Evolutionary conservation across 2,888 invertebrate genomes (phyloP).

Genomic region (Pinctada fucata): DNA sequence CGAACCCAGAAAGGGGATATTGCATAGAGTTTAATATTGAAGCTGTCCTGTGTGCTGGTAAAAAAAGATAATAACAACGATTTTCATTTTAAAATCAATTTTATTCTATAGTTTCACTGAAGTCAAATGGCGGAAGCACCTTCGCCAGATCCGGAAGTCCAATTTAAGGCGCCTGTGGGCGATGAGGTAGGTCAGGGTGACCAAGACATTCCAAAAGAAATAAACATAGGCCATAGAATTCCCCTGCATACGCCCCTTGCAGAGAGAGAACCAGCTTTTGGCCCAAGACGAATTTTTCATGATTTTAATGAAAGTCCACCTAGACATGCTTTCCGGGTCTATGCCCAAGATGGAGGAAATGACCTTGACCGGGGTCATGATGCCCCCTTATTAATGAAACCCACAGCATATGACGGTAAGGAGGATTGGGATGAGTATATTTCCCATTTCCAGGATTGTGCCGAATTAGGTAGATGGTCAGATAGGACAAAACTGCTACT

Average conservation of each 20-base stretch:
- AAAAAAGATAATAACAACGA: neutral
- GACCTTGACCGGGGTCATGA: too few species aligned
- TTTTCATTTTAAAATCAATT: neutral
- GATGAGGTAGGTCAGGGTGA: slow-evolving; percentile 6
- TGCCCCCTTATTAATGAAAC: slow-evolving; percentile 19
- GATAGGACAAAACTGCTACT: slow-evolving; percentile 22
- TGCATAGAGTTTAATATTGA: too few species aligned
- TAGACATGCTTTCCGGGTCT: too few species aligned
- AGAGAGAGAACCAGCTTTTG: too few species aligned
- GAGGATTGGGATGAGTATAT: slow-evolving; percentile 25
- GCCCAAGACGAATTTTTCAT: too few species aligned
- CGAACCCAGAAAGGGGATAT: too few species aligned
- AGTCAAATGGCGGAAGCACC: neutral
- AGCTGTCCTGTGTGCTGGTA: slow-evolving; percentile 4
- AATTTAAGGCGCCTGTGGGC: neutral
- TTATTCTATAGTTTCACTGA: neutral
- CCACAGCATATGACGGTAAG: slow-evolving; percentile 26
- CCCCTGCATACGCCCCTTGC: too few species aligned
- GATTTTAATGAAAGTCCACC: too few species aligned
- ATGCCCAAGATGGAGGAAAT: too few species aligned
- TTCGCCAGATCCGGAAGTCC: neutral
- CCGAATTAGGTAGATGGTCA: slow-evolving; percentile 23
- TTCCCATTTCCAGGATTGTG: slow-evolving; percentile 30
- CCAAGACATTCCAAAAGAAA: neutral
- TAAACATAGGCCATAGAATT: too few species aligned